Evolutionary conservation across 23 tunicate genomes (phyloP).

Genomic region (Clavelina lepadiformis): DNA sequence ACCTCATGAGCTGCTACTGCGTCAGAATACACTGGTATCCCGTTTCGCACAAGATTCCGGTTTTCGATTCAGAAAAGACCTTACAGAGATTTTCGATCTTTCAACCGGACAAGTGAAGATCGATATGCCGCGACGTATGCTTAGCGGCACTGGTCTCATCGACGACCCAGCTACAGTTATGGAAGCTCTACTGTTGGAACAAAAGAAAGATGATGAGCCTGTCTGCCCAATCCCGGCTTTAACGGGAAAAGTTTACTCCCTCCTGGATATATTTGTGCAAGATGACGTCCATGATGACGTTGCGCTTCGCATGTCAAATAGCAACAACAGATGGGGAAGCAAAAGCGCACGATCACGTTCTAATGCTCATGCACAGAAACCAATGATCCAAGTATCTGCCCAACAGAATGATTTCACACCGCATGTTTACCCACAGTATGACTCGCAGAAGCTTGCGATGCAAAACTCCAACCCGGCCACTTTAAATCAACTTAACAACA

Average conservation of each 20-base stretch:
- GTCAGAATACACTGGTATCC: constrained; percentile 95
- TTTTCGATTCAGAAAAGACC: constrained; percentile 74
- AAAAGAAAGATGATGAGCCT: constrained; percentile 55
- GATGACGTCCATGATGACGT: constrained; percentile 50
- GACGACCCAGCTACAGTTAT: constrained; percentile 77
- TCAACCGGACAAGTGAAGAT: constrained; percentile 62
- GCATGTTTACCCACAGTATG: constrained; percentile 4
- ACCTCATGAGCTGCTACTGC: constrained; percentile 81
- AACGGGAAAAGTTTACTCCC: constrained; percentile 14
- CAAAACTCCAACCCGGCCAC: constrained; percentile 9
- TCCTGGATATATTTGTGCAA: constrained; percentile 71
- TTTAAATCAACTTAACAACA: not conserved
- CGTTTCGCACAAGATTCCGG: constrained; percentile 86
- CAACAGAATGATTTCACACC: constrained; percentile 1
- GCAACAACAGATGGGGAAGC: constrained; percentile 22
- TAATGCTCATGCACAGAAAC: no score
- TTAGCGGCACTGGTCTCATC: constrained; percentile 40
- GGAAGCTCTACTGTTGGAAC: constrained; percentile 65
- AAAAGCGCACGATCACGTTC: no score
- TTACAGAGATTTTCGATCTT: constrained; percentile 84
- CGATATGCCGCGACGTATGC: constrained; percentile 50
- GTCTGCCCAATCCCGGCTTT: constrained; percentile 7
- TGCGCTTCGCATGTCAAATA: constrained; percentile 2
- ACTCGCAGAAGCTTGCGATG: constrained; percentile 34
- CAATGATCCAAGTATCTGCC: no score